Percentiles rank a stretch among this genome's conserved stretches.
These are phyloP conservation scores for Ethmia dodecea DNA, from an alignment of 2,888 invertebrate genomes.

Conservation along the genomic window DNA sequence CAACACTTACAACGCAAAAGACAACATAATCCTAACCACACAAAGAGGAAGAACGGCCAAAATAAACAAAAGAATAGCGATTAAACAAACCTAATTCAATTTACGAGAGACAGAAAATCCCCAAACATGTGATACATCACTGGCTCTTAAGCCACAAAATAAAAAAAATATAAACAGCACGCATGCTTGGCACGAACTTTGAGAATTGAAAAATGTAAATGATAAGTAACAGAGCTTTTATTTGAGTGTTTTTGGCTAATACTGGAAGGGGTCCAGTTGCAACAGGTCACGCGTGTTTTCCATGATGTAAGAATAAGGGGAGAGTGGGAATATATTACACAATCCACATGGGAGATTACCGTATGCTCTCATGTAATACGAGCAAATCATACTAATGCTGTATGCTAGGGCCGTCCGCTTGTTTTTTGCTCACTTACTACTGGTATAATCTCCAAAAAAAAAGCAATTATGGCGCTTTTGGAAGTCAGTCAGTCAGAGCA, in stretches of 20 bases:
- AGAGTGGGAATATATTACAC: too few relatives aligned
- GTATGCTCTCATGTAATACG: too few relatives aligned
- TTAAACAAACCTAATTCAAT: slow-evolving; percentile 30
- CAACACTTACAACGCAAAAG: too few relatives aligned
- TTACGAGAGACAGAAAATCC: slow-evolving; percentile 27
- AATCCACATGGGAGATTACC: too few relatives aligned
- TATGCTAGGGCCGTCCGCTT: too few relatives aligned
- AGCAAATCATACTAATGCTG: too few relatives aligned
- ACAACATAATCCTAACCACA: neutral
- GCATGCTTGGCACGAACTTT: slow-evolving; percentile 57
- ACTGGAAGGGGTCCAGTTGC: slow-evolving; percentile 64
- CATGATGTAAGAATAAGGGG: slow-evolving; percentile 24
- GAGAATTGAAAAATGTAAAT: slow-evolving; percentile 75
- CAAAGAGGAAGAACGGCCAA: slow-evolving; percentile 14
- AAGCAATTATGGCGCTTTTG: too few relatives aligned
- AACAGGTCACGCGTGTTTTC: slow-evolving; percentile 58
- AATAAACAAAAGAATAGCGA: too few relatives aligned
- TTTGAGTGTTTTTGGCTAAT: slow-evolving; percentile 63
- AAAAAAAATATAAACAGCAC: slow-evolving; percentile 18
- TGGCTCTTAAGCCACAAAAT: slow-evolving; percentile 22
- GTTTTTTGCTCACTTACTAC: too few relatives aligned
- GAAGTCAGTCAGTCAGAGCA: too few relatives aligned
- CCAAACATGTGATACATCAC: slow-evolving; percentile 25
- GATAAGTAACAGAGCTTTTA: slow-evolving; percentile 63
- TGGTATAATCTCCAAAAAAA: too few relatives aligned